A percentile compares a stretch with the other conserved stretches of the same genome.
Conservation (phyloP, 2,797 vertebrate species). For the Chaetodon trifasciatus region DNA sequence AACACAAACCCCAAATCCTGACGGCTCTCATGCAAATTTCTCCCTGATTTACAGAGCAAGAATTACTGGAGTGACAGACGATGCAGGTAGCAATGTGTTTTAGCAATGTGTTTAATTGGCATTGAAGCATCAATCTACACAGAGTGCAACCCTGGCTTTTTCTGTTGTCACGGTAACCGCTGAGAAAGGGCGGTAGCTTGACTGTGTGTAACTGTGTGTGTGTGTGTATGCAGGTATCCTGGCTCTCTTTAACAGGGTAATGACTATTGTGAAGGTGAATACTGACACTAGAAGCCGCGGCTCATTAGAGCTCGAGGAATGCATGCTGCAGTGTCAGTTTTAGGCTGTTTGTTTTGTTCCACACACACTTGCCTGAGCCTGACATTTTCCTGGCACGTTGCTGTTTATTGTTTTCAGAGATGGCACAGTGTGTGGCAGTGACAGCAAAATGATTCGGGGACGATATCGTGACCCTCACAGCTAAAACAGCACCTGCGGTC, state of each 20-base stretch:
- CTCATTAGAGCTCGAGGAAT: slow-evolving; percentile 66
- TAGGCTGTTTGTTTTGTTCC: slow-evolving; percentile 51
- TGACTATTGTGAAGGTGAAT: slow-evolving; percentile 54
- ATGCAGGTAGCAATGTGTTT: slow-evolving; percentile 11
- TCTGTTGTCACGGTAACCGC: slow-evolving; percentile 82
- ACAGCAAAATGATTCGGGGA: slow-evolving; percentile 33
- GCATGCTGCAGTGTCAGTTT: slow-evolving; percentile 54
- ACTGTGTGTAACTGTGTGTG: neutral
- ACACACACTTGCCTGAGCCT: slow-evolving; percentile 16
- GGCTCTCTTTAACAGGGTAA: slow-evolving; percentile 46
- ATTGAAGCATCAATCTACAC: slow-evolving; percentile 35
- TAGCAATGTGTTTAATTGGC: slow-evolving; percentile 28
- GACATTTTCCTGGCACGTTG: slow-evolving; percentile 42
- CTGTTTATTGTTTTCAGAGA: slow-evolving; percentile 59
- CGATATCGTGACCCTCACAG: slow-evolving; percentile 24
- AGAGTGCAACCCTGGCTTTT: slow-evolving; percentile 46
- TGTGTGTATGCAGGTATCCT: slow-evolving; percentile 39
- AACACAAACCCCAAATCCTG: neutral
- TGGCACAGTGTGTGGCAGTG: slow-evolving; percentile 34
- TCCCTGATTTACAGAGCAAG: neutral
- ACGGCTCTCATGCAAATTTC: neutral
- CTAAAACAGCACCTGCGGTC: neutral
- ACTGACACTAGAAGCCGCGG: slow-evolving; percentile 48
- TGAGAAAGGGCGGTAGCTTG: slow-evolving; percentile 14
- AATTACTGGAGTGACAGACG: neutral